phyloP scores from a whole-genome alignment of 2,797 vertebrate species.

The Semaprochilodus insignis region DNA sequence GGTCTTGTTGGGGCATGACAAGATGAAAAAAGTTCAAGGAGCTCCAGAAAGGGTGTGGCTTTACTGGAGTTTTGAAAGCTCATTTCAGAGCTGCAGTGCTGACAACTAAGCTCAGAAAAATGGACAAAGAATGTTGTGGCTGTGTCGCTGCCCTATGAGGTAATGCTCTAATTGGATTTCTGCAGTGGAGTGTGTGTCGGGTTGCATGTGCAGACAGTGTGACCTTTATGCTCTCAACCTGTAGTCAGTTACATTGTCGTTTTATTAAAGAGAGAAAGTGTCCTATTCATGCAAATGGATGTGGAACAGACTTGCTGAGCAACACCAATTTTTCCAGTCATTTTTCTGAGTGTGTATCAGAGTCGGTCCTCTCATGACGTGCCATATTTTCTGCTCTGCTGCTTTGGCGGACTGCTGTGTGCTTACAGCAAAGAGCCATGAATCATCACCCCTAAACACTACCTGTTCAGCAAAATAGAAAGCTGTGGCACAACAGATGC shows the following conservation, averaged over 20 bases:
- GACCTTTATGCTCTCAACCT: constrained; percentile 51
- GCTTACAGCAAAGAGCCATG: constrained; percentile 20
- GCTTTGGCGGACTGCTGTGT: constrained; percentile 23
- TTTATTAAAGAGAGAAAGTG: constrained; percentile 43
- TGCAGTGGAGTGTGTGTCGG: constrained; percentile 38
- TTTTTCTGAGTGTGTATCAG: constrained; percentile 10
- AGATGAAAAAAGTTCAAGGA: constrained; percentile 13
- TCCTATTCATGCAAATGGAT: constrained; percentile 40
- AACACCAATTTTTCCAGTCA: constrained; percentile 16
- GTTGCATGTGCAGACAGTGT: constrained; percentile 39
- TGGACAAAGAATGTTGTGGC: constrained; percentile 41
- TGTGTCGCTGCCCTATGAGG: constrained; percentile 43
- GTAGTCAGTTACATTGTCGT: constrained; percentile 36
- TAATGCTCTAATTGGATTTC: constrained; percentile 57
- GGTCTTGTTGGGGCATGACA: constrained; percentile 50
- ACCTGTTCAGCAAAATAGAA: constrained; percentile 32
- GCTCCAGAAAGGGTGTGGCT: constrained; percentile 20
- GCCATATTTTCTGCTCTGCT: not conserved
- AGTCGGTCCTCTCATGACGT: not conserved
- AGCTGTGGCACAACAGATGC: constrained; percentile 13
- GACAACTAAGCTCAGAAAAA: constrained; percentile 18
- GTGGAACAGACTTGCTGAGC: constrained; percentile 24
- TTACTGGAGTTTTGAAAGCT: constrained; percentile 29
- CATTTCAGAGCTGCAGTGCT: constrained; percentile 12
- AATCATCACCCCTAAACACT: not conserved